These are phyloP conservation scores for Cynodonichthys magdalenae DNA, from an alignment of 2,797 vertebrate species.

Conservation along the genomic window DNA sequence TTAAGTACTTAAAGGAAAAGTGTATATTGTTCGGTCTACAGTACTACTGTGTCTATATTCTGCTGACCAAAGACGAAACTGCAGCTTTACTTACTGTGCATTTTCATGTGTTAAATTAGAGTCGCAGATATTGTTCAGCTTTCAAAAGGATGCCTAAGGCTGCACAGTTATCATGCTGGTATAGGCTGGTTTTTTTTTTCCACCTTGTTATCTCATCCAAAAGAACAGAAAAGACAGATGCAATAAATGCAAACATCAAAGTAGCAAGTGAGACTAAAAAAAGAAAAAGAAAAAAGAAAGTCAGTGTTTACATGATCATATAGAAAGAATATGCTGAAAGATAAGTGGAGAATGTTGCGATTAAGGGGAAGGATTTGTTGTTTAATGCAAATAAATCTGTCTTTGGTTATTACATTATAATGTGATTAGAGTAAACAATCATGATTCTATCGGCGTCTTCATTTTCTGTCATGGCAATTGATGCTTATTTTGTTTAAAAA, in stretches of 20 bases:
- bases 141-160: slow-evolving; percentile 46
- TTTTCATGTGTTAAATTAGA: slow-evolving; percentile 61
- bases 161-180: slow-evolving; percentile 53
- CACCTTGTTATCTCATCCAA: slow-evolving; percentile 52
- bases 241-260: slow-evolving; percentile 58
- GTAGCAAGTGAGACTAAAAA: slow-evolving; percentile 32
- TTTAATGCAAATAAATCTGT: slow-evolving; percentile 42
- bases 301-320: slow-evolving; percentile 44
- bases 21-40: slow-evolving; percentile 51
- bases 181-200: slow-evolving; percentile 17
- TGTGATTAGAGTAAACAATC: slow-evolving; percentile 9
- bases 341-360: slow-evolving; percentile 44
- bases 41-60: slow-evolving; percentile 36
- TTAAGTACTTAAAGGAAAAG: slow-evolving; percentile 45
- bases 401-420: slow-evolving; percentile 22
- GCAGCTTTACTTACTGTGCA: slow-evolving; percentile 71
- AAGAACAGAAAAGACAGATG: slow-evolving; percentile 35
- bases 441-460: not conserved
- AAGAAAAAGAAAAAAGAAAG: slow-evolving; percentile 7
- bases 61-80: slow-evolving; percentile 65
- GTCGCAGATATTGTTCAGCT: slow-evolving; percentile 53
- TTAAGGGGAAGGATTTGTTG: slow-evolving; percentile 25
- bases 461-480: not conserved
- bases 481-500: slow-evolving; percentile 10
- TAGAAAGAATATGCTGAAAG: slow-evolving; percentile 35